phyloP scores from a whole-genome alignment of 2,797 vertebrate species.

The Nyctalus aviator region DNA sequence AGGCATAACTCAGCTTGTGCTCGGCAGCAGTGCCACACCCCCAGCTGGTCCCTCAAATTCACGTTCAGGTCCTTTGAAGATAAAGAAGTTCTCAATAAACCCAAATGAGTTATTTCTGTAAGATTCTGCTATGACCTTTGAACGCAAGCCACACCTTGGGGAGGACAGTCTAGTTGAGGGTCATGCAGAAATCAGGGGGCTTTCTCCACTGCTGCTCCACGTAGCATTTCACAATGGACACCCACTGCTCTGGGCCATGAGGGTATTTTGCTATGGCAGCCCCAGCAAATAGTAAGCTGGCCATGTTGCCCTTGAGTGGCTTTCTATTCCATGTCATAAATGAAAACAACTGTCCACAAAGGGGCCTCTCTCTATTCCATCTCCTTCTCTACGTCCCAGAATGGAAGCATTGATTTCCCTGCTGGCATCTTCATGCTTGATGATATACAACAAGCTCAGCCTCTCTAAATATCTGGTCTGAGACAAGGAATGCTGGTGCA shows the following conservation, averaged over 20 bases:
- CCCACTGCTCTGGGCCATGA: not conserved
- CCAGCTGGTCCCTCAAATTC: not conserved
- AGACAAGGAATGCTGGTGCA: not conserved
- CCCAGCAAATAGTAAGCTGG: fast-evolving
- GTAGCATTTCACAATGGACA: not conserved
- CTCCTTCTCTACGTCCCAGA: not conserved
- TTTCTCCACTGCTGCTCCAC: not conserved
- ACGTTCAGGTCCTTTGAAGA: not conserved
- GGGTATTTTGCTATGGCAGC: fast-evolving
- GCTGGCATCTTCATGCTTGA: not conserved
- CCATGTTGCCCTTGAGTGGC: not conserved
- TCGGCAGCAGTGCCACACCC: fast-evolving
- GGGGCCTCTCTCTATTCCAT: not conserved
- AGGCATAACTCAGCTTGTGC: not conserved
- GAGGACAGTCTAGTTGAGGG: not conserved
- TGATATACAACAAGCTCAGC: not conserved
- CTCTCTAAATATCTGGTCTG: not conserved
- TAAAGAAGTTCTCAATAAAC: not conserved
- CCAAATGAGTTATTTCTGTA: not conserved
- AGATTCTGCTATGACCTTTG: not conserved
- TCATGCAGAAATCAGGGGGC: not conserved
- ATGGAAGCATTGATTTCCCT: not conserved
- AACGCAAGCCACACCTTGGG: too few relatives aligned
- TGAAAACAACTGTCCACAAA: not conserved
- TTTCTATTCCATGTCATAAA: not conserved